Evolutionary conservation across 1,140 invertebrate genomes (phyloP).

Genomic region (Dreissena polymorpha): DNA sequence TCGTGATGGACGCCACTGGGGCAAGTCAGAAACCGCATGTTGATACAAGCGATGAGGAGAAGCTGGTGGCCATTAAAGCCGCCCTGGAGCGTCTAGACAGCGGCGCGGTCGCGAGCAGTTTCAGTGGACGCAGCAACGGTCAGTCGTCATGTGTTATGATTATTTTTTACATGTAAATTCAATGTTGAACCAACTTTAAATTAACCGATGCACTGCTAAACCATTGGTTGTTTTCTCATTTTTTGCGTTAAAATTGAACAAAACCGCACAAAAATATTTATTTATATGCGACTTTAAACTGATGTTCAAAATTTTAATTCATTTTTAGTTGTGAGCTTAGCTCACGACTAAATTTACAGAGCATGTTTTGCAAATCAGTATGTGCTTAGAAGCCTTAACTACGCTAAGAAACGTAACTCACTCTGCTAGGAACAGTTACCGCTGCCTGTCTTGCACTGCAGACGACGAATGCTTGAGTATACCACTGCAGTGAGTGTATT

Average conservation of each 20-base stretch:
- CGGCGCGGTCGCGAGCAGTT: not conserved
- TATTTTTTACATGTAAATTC: not conserved
- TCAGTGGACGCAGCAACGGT: not conserved
- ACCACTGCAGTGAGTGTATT: no score
- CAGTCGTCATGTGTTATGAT: no score
- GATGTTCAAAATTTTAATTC: not conserved
- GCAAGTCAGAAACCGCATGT: not conserved
- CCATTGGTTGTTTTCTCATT: not conserved
- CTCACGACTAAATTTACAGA: no score
- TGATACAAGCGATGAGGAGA: not conserved
- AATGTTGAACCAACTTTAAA: not conserved
- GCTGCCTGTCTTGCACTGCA: no score
- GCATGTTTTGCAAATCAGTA: no score
- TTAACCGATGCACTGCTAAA: not conserved
- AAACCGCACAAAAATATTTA: not conserved
- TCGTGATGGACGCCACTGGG: no score
- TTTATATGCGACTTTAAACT: not conserved
- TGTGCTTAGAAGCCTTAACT: no score
- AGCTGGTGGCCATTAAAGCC: not conserved
- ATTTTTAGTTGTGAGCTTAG: no score
- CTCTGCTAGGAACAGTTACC: no score
- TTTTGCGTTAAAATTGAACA: not conserved
- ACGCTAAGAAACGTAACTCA: no score
- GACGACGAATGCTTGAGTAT: no score
- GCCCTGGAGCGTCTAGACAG: conserved; percentile 13